These are phyloP conservation scores for Nematostella vectensis DNA, from an alignment of 92 coral and sea anemone species.

Conservation along the genomic window DNA sequence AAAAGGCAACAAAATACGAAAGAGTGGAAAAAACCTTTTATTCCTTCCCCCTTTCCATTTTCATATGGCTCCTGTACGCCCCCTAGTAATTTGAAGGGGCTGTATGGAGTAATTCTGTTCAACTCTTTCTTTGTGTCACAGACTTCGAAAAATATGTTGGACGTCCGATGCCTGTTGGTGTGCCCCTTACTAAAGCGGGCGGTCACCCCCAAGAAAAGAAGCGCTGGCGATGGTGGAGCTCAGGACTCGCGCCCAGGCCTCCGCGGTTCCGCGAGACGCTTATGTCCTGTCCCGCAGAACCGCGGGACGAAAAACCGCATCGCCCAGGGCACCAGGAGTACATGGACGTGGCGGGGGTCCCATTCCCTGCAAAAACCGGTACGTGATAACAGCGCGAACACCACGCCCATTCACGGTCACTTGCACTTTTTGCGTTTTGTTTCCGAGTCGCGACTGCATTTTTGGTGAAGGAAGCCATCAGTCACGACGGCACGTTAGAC, in stretches of 20 bases:
- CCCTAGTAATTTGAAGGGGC: too few relatives aligned
- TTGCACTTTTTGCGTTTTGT: too few relatives aligned
- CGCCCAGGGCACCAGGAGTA: conserved; percentile 88
- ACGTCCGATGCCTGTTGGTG: conserved; percentile 45
- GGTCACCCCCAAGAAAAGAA: conserved; percentile 60
- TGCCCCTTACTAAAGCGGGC: conserved; percentile 63
- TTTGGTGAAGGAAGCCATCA: too few relatives aligned
- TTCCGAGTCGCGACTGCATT: not conserved
- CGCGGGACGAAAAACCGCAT: conserved; percentile 47
- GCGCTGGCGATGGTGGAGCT: conserved; percentile 88
- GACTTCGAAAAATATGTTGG: conserved; percentile 48
- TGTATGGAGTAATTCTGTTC: too few relatives aligned
- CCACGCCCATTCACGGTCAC: too few relatives aligned
- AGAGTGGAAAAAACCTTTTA: too few relatives aligned
- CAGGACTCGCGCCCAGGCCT: conserved; percentile 67
- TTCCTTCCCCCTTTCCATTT: too few relatives aligned
- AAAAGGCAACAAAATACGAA: too few relatives aligned
- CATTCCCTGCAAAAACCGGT: conserved; percentile 89
- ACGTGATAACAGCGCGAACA: too few relatives aligned
- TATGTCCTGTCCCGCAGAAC: conserved; percentile 71
- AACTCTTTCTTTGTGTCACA: too few relatives aligned
- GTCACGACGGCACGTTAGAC: too few relatives aligned
- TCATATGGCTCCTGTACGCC: too few relatives aligned
- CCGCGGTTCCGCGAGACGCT: conserved; percentile 88
- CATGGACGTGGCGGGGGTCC: conserved; percentile 75